Conservation (phyloP, 2,797 vertebrate genomes). For the Rallus crepitans region DNA sequence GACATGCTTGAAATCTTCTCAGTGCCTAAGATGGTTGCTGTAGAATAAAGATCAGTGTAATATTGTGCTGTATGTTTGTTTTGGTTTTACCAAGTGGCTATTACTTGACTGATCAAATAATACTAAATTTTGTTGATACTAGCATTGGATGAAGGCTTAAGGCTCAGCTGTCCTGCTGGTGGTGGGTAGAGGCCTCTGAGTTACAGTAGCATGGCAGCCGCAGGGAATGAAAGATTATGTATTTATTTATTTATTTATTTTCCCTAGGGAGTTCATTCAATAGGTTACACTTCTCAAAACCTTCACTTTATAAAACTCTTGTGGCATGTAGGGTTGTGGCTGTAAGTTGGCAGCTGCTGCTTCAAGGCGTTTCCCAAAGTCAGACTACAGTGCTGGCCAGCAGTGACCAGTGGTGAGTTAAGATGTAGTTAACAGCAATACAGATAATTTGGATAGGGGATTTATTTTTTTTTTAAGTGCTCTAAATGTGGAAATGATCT, state of each 20-base stretch:
- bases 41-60: background rate
- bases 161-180: background rate
- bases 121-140: background rate
- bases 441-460: background rate
- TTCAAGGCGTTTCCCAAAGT: background rate
- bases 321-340: background rate
- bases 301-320: background rate
- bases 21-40: background rate
- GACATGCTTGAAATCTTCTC: background rate
- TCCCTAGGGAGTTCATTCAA: background rate
- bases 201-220: background rate
- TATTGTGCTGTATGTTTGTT: background rate
- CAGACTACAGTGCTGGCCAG: background rate
- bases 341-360: background rate
- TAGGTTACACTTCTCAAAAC: background rate
- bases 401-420: background rate
- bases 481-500: background rate
- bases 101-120: conserved; percentile 15
- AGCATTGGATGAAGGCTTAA: background rate
- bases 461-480: background rate
- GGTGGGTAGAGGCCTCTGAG: background rate
- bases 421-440: background rate
- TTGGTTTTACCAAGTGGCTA: background rate
- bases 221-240: background rate
- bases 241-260: no score